A percentile compares a stretch with the other conserved stretches of the same genome.
These are phyloP conservation scores for Drosophila baimaii DNA, from an alignment of 1,140 invertebrate species.

Conservation along the genomic window DNA sequence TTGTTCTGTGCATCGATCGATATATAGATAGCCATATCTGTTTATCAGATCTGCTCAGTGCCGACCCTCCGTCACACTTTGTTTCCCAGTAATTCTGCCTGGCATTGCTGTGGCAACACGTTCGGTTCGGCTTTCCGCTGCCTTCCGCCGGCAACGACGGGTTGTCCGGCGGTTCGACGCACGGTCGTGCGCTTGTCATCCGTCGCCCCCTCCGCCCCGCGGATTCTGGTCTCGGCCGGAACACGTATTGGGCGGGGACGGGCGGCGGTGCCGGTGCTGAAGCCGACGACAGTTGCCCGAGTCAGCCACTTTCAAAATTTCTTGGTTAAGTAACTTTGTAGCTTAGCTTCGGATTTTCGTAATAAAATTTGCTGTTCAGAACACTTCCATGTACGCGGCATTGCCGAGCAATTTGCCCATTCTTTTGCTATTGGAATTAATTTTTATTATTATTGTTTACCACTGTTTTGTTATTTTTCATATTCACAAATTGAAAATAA, in stretches of 20 bases:
- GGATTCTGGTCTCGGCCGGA: constrained; percentile 59
- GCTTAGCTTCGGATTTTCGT: constrained; percentile 85
- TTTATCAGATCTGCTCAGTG: constrained; percentile 84
- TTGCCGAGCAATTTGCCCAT: constrained; percentile 85
- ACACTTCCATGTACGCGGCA: constrained; percentile 84
- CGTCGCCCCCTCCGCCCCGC: constrained; percentile 60
- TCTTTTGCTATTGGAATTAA: constrained; percentile 59
- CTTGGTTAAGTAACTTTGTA: constrained; percentile 85
- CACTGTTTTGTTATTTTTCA: no score
- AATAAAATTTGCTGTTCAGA: constrained; percentile 84
- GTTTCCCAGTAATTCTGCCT: constrained; percentile 83
- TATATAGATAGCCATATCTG: constrained; percentile 77
- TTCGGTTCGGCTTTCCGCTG: constrained; percentile 77
- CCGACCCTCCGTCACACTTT: constrained; percentile 84
- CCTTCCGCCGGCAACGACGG: constrained; percentile 78
- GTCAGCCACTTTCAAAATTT: constrained; percentile 84
- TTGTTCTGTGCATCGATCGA: constrained; percentile 84
- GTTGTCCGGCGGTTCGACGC: constrained; percentile 75
- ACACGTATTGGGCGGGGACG: constrained; percentile 64
- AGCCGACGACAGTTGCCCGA: constrained; percentile 82
- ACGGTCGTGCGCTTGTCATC: constrained; percentile 69
- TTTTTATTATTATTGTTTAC: constrained; percentile 17
- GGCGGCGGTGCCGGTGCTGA: constrained; percentile 73
- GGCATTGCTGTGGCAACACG: constrained; percentile 75
- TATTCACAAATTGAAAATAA: no score